Evolutionary conservation across 2,113 vertebrate genomes (phyloP).

Genomic region (Baryphthengus martii): DNA sequence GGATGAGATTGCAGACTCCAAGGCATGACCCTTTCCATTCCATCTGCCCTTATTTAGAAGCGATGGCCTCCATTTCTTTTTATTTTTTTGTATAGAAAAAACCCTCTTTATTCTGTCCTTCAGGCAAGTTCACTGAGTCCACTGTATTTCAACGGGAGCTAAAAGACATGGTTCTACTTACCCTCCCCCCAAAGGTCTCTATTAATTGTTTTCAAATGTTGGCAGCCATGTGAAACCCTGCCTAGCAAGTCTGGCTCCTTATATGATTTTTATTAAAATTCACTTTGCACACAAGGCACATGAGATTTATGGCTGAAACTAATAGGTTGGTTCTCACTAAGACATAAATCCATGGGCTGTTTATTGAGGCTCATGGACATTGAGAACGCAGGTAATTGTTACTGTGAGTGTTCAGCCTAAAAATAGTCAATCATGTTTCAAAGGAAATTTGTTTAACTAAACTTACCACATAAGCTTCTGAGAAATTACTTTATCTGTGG

Average conservation of each 20-base stretch:
- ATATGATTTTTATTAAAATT: slow-evolving; percentile 81
- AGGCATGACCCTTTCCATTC: neutral
- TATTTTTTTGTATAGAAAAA: neutral
- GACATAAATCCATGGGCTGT: slow-evolving; percentile 74
- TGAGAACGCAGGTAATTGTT: slow-evolving; percentile 72
- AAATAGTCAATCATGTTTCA: slow-evolving; percentile 61
- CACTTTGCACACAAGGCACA: slow-evolving; percentile 72
- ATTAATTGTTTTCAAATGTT: slow-evolving; percentile 78
- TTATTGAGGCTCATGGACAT: slow-evolving; percentile 67
- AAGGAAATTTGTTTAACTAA: slow-evolving; percentile 61
- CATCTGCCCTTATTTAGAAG: slow-evolving; percentile 38
- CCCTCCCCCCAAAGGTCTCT: slow-evolving; percentile 58
- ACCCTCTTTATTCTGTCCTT: slow-evolving; percentile 14
- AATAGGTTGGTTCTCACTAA: slow-evolving; percentile 78
- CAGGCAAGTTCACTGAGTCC: slow-evolving; percentile 68
- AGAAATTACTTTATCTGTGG: slow-evolving; percentile 24
- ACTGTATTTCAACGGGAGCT: slow-evolving; percentile 69
- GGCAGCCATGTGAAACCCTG: slow-evolving; percentile 74
- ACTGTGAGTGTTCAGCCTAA: slow-evolving; percentile 48
- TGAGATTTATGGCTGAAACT: slow-evolving; percentile 75
- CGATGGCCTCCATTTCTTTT: neutral
- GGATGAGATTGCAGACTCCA: neutral
- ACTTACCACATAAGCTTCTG: slow-evolving; percentile 34
- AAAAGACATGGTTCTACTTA: slow-evolving; percentile 54
- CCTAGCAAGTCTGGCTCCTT: slow-evolving; percentile 69